A percentile compares a stretch with the other conserved stretches of the same genome.
Conservation (phyloP, 2,113 vertebrate species). For the Sturnus vulgaris region DNA sequence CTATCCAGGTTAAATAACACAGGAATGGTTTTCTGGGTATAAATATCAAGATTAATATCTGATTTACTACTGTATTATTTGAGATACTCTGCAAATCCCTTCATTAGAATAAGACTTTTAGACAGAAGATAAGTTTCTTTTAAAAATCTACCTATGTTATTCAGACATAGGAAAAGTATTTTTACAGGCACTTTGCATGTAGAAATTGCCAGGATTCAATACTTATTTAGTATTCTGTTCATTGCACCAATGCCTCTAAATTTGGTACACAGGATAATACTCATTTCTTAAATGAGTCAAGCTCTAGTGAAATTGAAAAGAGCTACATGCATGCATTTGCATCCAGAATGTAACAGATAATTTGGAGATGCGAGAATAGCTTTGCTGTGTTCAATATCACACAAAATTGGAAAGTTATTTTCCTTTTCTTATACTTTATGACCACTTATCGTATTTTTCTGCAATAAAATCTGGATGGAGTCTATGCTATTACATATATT, state of each 20-base stretch:
- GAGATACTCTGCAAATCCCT: background rate
- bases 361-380: background rate
- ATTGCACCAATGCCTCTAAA: slow-evolving; percentile 15
- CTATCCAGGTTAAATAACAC: background rate
- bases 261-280: slow-evolving; percentile 12
- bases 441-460: background rate
- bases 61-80: background rate
- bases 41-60: background rate
- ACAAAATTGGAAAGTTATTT: background rate
- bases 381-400: background rate
- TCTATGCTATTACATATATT: background rate
- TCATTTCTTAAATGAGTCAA: slow-evolving; percentile 45
- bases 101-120: background rate
- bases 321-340: slow-evolving; percentile 16
- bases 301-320: slow-evolving; percentile 16
- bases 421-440: background rate
- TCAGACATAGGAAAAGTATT: background rate
- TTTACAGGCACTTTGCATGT: background rate
- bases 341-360: slow-evolving; percentile 5
- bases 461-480: background rate
- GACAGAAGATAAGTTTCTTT: background rate
- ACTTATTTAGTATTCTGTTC: slow-evolving; percentile 18
- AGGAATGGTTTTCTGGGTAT: background rate
- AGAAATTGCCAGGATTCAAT: background rate
- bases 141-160: background rate